phyloP scores from a whole-genome alignment of 2,888 invertebrate genomes.

The Andrena minutula region DNA sequence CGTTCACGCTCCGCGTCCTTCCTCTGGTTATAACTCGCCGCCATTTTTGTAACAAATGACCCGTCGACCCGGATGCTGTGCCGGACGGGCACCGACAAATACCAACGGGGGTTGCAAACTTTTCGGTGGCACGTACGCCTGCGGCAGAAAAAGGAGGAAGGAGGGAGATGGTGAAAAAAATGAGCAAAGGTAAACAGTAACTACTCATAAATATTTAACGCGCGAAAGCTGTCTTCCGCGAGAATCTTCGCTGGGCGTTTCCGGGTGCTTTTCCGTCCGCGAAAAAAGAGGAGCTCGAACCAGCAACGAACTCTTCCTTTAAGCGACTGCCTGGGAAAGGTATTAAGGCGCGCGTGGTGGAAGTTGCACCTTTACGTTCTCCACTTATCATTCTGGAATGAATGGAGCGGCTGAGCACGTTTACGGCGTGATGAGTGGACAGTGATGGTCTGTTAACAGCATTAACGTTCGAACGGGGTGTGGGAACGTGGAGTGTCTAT shows the following conservation, averaged over 20 bases:
- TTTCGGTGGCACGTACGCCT: conserved; percentile 39
- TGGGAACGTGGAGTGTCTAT: too few species aligned
- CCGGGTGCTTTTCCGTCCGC: not conserved
- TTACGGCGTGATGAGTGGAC: too few species aligned
- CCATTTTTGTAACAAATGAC: conserved; percentile 72
- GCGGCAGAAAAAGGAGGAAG: not conserved
- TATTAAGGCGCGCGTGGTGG: conserved; percentile 12
- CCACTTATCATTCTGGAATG: not conserved
- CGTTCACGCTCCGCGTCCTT: conserved; percentile 55
- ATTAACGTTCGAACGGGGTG: too few species aligned
- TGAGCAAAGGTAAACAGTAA: conserved; percentile 28
- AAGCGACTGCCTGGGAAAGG: not conserved
- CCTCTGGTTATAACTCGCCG: conserved; percentile 59
- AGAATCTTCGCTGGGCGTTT: conserved; percentile 25
- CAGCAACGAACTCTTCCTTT: not conserved
- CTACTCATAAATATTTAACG: conserved; percentile 56
- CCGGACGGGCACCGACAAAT: conserved; percentile 72
- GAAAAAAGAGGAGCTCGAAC: conserved; percentile 26
- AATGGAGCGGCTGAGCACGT: not conserved
- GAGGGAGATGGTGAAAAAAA: conserved; percentile 4
- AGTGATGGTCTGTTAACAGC: too few species aligned
- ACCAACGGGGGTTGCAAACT: conserved; percentile 61
- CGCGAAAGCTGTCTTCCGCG: conserved; percentile 29
- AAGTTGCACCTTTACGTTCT: not conserved
- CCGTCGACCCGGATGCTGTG: conserved; percentile 63